phyloP scores from a whole-genome alignment of 1,140 invertebrate species.

The Euglossa dilemma region DNA sequence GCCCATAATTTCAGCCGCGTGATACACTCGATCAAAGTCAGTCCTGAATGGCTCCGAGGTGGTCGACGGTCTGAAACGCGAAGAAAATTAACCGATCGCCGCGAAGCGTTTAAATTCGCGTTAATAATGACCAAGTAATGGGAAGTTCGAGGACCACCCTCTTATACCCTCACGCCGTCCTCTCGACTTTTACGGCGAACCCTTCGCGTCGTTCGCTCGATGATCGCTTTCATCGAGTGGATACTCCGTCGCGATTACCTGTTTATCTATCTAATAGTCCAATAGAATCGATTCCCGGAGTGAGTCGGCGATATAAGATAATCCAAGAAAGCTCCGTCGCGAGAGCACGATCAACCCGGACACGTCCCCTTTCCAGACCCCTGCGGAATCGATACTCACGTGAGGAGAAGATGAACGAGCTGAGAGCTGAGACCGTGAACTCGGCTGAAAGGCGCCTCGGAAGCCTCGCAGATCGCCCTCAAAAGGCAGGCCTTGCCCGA shows the following conservation, averaged over 20 bases:
- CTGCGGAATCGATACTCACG: constrained; percentile 75
- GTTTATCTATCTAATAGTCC: no score
- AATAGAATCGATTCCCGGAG: no score
- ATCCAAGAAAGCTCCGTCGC: background rate
- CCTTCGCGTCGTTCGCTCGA: no score
- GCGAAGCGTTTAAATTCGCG: background rate
- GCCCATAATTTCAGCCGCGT: constrained; percentile 87
- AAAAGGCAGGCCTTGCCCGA: constrained; percentile 87
- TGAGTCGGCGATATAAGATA: background rate
- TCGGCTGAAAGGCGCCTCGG: constrained; percentile 86
- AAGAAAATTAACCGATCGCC: constrained; percentile 12
- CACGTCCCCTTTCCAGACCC: background rate
- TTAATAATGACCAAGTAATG: background rate
- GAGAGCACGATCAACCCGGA: background rate
- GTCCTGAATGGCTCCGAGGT: constrained; percentile 83
- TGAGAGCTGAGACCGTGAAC: constrained; percentile 87
- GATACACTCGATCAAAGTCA: constrained; percentile 87
- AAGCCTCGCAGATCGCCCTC: constrained; percentile 89
- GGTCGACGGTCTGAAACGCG: constrained; percentile 83
- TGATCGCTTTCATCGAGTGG: no score
- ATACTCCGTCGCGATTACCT: no score
- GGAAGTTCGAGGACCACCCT: background rate
- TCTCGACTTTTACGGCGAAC: no score
- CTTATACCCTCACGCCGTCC: no score
- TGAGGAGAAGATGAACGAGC: constrained; percentile 87